phyloP scores from a whole-genome alignment of 2,888 invertebrate species.

The Hyles lineata region DNA sequence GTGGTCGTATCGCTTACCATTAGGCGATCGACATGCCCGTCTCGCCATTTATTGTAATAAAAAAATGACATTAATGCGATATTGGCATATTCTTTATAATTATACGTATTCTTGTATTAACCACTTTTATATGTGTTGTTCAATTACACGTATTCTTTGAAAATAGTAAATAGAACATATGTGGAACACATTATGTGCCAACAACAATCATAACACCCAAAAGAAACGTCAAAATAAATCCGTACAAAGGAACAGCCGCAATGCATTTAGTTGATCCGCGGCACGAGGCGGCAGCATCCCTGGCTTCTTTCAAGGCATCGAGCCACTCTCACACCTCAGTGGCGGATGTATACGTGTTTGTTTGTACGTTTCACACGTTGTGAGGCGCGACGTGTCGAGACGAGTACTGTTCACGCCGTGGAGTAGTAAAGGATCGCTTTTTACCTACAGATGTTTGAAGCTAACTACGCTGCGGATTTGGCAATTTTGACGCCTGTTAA shows the following conservation, averaged over 20 bases:
- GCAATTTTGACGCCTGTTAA: constrained; percentile 16
- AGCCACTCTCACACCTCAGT: constrained; percentile 58
- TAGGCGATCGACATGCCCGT: too few species aligned
- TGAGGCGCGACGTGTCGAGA: constrained; percentile 59
- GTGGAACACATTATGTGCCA: too few species aligned
- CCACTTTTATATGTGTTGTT: too few species aligned
- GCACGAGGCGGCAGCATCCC: constrained; percentile 8
- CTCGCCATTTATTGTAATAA: too few species aligned
- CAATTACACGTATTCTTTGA: too few species aligned
- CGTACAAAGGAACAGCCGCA: constrained; percentile 10
- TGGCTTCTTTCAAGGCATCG: constrained; percentile 59
- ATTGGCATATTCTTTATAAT: too few species aligned
- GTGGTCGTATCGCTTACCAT: too few species aligned
- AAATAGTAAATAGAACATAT: too few species aligned
- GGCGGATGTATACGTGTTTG: constrained; percentile 61
- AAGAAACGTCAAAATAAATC: background rate
- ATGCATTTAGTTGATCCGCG: constrained; percentile 19
- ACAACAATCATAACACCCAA: background rate
- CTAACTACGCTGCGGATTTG: constrained; percentile 24
- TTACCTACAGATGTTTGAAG: constrained; percentile 46
- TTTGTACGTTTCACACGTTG: constrained; percentile 75
- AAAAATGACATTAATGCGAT: too few species aligned
- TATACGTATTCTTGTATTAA: too few species aligned
- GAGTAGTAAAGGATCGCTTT: constrained; percentile 68
- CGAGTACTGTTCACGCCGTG: constrained; percentile 62